Base-by-base conservation (phyloP, 2,113 vertebrate genomes). In the Triplophysa dalaica region DNA sequence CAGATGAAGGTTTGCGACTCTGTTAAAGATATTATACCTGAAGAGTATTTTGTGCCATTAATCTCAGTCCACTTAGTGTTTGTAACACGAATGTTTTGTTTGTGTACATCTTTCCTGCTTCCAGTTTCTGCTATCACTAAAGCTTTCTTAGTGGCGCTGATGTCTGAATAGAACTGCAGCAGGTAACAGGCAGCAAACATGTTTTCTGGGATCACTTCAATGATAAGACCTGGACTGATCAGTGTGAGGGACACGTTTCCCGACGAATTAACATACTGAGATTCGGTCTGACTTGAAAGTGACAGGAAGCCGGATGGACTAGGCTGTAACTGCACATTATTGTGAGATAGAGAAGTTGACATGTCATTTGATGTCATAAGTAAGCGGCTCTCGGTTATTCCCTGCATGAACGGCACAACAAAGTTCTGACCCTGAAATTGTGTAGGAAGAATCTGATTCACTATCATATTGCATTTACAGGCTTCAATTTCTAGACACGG, bases 381-480 rank as follows among this genome's bases (percentile, higher is more conserved):
- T 0, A 93, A 1, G 0, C 14, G 29, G 0, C 79, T 66, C 3
- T 56, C 0, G 0, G 0, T 1, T 2, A 0, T 0, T 0, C 8
- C 4, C 3, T 87, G 69, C 3, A 0, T 0, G 0, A 83, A 67
- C 0, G 91, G 91, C 0, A 92, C 17, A 3, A 86, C 62, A 83
- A 89, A 94, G 1, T 2, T 83, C 0, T 7, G 22, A 3, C 0
- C 52, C 0, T 50, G 0, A 0, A 26, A 0, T 0, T 1, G 0
- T 6, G 22, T 21, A 0, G 91, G 89, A 0, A n/a, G 65, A 58
- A 94, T 69, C n/a, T 75, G 17, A 4, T 79, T 75, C 52, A 84
- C 74, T 21, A 91, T 66, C 72, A 89, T 61, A 6, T 82, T 82
- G 2, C 93, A 94, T 14, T 19, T 83, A 74, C 92, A 94, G 48